Evolutionary conservation across 2,113 vertebrate genomes (phyloP).

Genomic region (Hucho hucho): DNA sequence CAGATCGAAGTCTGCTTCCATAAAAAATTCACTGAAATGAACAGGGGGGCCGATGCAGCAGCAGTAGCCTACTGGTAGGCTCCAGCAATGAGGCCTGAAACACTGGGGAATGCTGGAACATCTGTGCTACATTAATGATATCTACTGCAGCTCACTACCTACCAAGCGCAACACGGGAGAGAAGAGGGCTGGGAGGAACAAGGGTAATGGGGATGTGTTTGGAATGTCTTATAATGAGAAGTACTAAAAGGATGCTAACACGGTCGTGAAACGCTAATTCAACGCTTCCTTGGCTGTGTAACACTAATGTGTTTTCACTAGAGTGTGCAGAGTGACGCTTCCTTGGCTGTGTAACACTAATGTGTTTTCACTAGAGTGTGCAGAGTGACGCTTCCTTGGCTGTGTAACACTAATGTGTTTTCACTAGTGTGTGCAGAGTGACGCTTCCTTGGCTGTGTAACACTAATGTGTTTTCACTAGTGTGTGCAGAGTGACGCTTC

Average conservation of each 20-base stretch:
- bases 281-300: slow-evolving; percentile 33
- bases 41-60: slow-evolving; percentile 37
- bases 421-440: neutral
- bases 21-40: slow-evolving; percentile 52
- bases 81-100: neutral
- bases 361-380: neutral
- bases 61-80: slow-evolving; percentile 25
- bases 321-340: slow-evolving; percentile 3
- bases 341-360: slow-evolving; percentile 17
- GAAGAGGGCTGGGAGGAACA: slow-evolving; percentile 37
- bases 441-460: slow-evolving; percentile 33
- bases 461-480: neutral
- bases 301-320: neutral
- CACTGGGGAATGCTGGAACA: slow-evolving; percentile 54
- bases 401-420: neutral
- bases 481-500: slow-evolving; percentile 2
- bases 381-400: slow-evolving; percentile 26
- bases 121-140: slow-evolving; percentile 68
- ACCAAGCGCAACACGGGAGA: slow-evolving; percentile 61
- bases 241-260: neutral
- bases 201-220: slow-evolving; percentile 54
- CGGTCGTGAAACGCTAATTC: slow-evolving; percentile 6
- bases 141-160: slow-evolving; percentile 41
- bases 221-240: slow-evolving; percentile 44
- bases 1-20: neutral